Evolutionary conservation across 2,797 vertebrate species (phyloP), one percentile per base, ranked within the genome.

Genomic region (Fistularia commersonii): DNA sequence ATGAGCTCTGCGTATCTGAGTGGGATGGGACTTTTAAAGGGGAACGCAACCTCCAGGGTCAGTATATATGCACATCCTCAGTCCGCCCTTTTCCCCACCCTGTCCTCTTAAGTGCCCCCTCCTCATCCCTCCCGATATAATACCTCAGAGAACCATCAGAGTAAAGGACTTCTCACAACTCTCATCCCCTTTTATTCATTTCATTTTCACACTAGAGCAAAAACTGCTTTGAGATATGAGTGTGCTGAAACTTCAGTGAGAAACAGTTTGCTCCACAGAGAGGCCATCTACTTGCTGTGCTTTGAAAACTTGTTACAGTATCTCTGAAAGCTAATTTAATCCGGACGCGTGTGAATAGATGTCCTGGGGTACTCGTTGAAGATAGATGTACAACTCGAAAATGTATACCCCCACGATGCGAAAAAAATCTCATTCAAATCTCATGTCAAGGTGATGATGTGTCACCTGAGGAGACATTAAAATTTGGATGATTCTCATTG

Each of bases 21-120:
- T 90, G 90, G 89, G 91, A 90, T 82, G 85, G 88, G 89, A 90
- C 92, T 93, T 92, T 93, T 92, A 93, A 92, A 93, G 91, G 91
- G 91, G 88, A 93, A 91, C 56, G 83, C 90, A 91, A 87, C 90
- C 88, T 91, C 88, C 72, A 85, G 87, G 89, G 88, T 89, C 88
- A 88, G 83, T 64, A 76, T 81, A 67, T 68, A 66, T 67, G 73
- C 72, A 82, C 71, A 76, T 80, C 77, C 72, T 79, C 70, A 50
- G 76, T 72, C 74, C 64, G 43, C 74, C 79, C 74, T 80, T 74
- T 66, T 74, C 72, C 69, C 69, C 67, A 64, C 49, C 49, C 46
- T 51, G 45, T 70, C 59, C 66, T 64, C 79, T 63, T 64, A 77
- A 58, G 61, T 70, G 72, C 53, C 65, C 69, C 48, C 47, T 58